Conservation (phyloP, 1,140 invertebrate species). For the Hyles vespertilio region DNA sequence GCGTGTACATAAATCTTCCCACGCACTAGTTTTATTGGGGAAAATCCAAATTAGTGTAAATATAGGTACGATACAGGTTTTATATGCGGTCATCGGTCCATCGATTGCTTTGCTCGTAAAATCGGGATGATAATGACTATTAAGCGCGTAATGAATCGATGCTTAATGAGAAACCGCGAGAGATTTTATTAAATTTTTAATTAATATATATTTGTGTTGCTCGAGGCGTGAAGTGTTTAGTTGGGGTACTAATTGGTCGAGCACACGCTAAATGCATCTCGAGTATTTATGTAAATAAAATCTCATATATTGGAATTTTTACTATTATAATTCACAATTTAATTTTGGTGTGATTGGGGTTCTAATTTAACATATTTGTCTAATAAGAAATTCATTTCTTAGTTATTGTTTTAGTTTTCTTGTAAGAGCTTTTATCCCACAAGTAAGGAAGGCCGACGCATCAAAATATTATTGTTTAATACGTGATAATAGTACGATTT, state of each 20-base stretch:
- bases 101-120: conserved; percentile 27
- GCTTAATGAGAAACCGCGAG: conserved; percentile 21
- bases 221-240: conserved; percentile 14
- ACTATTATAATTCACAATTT: too few relatives aligned
- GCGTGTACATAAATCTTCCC: conserved; percentile 10
- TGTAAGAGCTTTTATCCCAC: too few relatives aligned
- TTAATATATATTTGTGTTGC: conserved; percentile 21
- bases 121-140: conserved; percentile 20
- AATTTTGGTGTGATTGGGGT: too few relatives aligned
- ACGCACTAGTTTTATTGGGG: conserved; percentile 15
- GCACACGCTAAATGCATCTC: too few relatives aligned
- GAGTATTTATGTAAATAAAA: too few relatives aligned
- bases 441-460: too few relatives aligned
- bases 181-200: conserved; percentile 31
- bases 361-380: too few relatives aligned
- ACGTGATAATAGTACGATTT: too few relatives aligned
- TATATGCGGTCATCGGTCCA: conserved; percentile 20
- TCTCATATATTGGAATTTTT: too few relatives aligned
- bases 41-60: conserved; percentile 10
- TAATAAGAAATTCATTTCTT: too few relatives aligned
- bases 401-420: too few relatives aligned
- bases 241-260: background rate
- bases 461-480: too few relatives aligned
- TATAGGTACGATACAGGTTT: conserved; percentile 14
- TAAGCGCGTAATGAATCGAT: conserved; percentile 21